Conservation (phyloP, 2,888 invertebrate species). For the Mamestra brassicae region DNA sequence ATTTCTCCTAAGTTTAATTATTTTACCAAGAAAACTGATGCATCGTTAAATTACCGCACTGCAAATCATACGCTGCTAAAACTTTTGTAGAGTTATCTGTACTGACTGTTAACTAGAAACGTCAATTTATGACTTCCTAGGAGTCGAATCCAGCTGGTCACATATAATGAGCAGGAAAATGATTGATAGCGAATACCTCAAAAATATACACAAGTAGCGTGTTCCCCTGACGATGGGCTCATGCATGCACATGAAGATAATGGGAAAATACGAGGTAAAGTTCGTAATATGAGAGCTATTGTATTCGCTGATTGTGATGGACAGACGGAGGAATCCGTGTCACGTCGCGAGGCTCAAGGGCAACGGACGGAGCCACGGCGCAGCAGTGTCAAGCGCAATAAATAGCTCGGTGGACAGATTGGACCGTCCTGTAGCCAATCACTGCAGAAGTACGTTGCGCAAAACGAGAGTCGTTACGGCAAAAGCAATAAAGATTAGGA, state of each 20-base stretch:
- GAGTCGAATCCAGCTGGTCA: background rate
- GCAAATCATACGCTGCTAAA: background rate
- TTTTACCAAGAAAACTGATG: background rate
- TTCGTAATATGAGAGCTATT: conserved; percentile 41
- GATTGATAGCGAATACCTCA: background rate
- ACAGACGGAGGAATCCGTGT: conserved; percentile 65
- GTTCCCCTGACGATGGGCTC: background rate
- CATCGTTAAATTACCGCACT: background rate
- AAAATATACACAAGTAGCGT: background rate
- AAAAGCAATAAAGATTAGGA: conserved; percentile 23
- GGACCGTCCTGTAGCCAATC: conserved; percentile 49
- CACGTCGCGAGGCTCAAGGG: conserved; percentile 76
- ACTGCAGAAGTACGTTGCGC: background rate
- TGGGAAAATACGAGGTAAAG: conserved; percentile 19
- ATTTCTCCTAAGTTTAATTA: background rate
- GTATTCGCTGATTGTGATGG: conserved; percentile 46
- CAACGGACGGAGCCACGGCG: conserved; percentile 53
- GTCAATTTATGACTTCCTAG: conserved; percentile 13
- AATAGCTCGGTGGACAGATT: conserved; percentile 59
- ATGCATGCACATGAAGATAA: background rate
- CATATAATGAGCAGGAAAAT: background rate
- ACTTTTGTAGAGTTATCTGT: conserved; percentile 2
- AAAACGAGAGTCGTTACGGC: background rate
- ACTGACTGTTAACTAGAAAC: conserved; percentile 11
- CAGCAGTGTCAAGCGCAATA: conserved; percentile 67